Conservation (phyloP, 2,113 vertebrate species). For the Syngnathus scovelli region DNA sequence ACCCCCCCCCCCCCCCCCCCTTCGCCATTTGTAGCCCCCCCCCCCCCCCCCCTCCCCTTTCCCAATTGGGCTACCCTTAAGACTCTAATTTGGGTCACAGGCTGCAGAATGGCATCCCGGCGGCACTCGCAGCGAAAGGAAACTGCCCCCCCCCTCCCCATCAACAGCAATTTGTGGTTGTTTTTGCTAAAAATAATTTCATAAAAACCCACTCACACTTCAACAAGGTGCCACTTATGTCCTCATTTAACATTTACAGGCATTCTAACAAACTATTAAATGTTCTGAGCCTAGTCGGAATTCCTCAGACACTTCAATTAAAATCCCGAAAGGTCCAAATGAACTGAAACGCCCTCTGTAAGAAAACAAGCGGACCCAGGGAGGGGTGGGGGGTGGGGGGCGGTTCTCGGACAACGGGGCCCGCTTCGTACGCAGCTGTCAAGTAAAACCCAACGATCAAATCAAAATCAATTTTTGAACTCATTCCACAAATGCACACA, state of each 20-base stretch:
- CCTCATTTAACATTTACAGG: not conserved
- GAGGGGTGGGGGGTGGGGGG: slow-evolving; percentile 1
- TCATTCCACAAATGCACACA: not conserved
- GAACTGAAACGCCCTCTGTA: slow-evolving; percentile 18
- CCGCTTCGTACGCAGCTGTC: slow-evolving; percentile 42
- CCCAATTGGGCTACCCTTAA: slow-evolving; percentile 48
- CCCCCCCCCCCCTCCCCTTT: slow-evolving; percentile 9
- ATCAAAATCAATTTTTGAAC: too few relatives aligned
- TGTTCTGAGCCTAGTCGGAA: too few relatives aligned
- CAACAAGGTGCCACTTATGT: not conserved
- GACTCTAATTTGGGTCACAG: slow-evolving; percentile 73
- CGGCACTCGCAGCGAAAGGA: slow-evolving; percentile 38
- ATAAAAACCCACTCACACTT: not conserved
- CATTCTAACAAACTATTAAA: not conserved
- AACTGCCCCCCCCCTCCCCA: not conserved
- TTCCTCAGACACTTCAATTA: too few relatives aligned
- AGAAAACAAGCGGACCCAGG: slow-evolving; percentile 48
- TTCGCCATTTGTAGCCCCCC: slow-evolving; percentile 42
- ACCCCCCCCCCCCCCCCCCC: slow-evolving; percentile 41
- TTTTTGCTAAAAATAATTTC: slow-evolving; percentile 1
- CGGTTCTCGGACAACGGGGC: slow-evolving; percentile 26
- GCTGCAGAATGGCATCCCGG: slow-evolving; percentile 60
- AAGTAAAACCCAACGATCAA: slow-evolving; percentile 32
- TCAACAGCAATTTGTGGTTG: not conserved
- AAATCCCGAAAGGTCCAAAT: not conserved